Conservation (phyloP, 2,113 vertebrate species). For the Aegithalos caudatus region DNA sequence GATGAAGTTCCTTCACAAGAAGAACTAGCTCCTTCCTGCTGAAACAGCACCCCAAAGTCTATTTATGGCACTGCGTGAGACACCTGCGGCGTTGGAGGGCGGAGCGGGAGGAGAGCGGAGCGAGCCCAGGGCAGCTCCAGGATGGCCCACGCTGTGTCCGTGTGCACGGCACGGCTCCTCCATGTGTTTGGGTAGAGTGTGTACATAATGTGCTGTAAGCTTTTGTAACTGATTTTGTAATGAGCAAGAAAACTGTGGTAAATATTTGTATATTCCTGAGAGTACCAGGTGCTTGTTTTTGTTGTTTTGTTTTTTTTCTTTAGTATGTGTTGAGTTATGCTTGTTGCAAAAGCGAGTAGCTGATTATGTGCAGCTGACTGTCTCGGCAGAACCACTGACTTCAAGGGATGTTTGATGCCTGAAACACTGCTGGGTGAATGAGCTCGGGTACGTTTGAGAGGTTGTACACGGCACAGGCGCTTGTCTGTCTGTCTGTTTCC, state of each 20-base stretch:
- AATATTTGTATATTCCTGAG: conserved; percentile 83
- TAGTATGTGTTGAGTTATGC: conserved; percentile 62
- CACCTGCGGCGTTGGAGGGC: not conserved
- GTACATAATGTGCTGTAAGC: conserved; percentile 82
- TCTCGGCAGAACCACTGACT: conserved; percentile 85
- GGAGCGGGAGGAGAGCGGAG: not conserved
- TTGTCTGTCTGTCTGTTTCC: not conserved
- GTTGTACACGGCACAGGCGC: conserved; percentile 40
- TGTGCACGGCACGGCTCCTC: not conserved
- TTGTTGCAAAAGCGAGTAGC: conserved; percentile 78
- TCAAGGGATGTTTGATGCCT: conserved; percentile 54
- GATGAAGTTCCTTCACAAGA: conserved; percentile 99
- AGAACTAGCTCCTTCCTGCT: conserved; percentile 79
- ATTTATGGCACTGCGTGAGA: not conserved
- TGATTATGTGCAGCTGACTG: conserved; percentile 79
- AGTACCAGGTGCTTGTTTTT: conserved; percentile 69
- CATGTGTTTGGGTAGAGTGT: conserved; percentile 53
- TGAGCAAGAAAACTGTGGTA: conserved; percentile 78
- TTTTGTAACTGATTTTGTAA: conserved; percentile 77
- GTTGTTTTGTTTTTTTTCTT: too few relatives aligned
- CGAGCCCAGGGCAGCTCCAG: not conserved
- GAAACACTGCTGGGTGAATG: conserved; percentile 55
- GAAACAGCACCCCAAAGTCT: not conserved
- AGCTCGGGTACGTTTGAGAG: conserved; percentile 6
- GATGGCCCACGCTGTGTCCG: not conserved